Percentiles rank a stretch among this genome's conserved stretches.
Conservation (phyloP, 2,797 vertebrate genomes). For the Poecilia picta region DNA sequence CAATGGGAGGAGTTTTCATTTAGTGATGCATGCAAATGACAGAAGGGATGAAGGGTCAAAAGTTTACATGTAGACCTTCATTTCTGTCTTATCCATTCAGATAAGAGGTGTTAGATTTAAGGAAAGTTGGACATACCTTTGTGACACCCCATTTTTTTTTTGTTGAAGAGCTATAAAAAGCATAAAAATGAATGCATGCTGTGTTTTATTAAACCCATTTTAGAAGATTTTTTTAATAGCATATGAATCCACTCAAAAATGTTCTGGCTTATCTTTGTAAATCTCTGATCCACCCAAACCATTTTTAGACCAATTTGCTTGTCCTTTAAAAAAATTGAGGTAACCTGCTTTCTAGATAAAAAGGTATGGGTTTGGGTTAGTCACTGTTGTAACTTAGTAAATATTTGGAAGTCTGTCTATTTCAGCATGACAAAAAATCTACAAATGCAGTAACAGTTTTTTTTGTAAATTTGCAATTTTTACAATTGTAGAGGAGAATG, state of each 20-base stretch:
- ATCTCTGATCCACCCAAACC: not conserved
- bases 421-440: not conserved
- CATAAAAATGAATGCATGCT: not conserved
- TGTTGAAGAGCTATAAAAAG: not conserved
- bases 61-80: slow-evolving; percentile 30
- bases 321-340: not conserved
- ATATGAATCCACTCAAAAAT: not conserved
- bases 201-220: not conserved
- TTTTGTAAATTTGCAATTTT: not conserved
- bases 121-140: not conserved
- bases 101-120: slow-evolving; percentile 1
- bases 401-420: not conserved
- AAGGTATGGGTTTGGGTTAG: not conserved
- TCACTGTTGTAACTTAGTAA: not conserved
- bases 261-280: not conserved
- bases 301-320: not conserved
- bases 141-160: not conserved
- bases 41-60: slow-evolving; percentile 42
- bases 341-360: not conserved
- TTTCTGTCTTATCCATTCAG: slow-evolving; percentile 8
- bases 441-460: not conserved
- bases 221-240: not conserved
- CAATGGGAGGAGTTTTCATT: slow-evolving; percentile 27
- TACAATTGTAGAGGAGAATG: not conserved
- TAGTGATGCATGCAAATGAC: slow-evolving; percentile 25